Evolutionary conservation across 2,797 vertebrate genomes (phyloP).

Genomic region (Girardinus metallicus): DNA sequence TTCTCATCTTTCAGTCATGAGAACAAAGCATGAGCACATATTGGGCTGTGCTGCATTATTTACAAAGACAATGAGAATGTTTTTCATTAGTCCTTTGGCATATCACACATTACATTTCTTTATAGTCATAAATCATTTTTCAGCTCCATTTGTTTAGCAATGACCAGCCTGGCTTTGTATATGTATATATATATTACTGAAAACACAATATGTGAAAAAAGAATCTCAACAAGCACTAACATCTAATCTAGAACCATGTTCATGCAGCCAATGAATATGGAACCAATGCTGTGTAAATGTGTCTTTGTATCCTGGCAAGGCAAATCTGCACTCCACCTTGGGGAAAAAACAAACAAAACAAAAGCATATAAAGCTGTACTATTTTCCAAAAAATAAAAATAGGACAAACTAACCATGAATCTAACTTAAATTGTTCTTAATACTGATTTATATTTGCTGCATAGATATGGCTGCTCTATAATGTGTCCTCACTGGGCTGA

Average conservation of each 20-base stretch:
- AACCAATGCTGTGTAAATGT: neutral
- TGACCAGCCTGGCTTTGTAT: neutral
- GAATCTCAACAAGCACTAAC: neutral
- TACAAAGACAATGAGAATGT: neutral
- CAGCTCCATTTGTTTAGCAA: neutral
- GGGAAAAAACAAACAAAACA: neutral
- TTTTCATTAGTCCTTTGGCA: neutral
- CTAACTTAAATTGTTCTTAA: neutral
- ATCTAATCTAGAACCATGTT: neutral
- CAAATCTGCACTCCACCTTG: neutral
- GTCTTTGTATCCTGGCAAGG: neutral
- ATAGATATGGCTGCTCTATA: neutral
- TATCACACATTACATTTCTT: neutral
- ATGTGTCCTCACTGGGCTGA: conserved; percentile 1
- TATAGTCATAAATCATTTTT: neutral
- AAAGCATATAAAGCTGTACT: neutral
- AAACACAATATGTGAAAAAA: neutral
- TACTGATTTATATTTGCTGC: neutral
- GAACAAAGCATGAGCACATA: conserved; percentile 3
- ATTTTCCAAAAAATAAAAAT: neutral
- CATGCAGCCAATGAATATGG: neutral
- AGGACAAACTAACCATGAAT: no score
- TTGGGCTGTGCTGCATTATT: neutral
- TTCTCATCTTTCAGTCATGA: conserved; percentile 5
- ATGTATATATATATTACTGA: neutral